Percentiles rank a stretch among this genome's conserved stretches.
phyloP scores from a whole-genome alignment of 2,888 invertebrate species.

The Morpho helenor region DNA sequence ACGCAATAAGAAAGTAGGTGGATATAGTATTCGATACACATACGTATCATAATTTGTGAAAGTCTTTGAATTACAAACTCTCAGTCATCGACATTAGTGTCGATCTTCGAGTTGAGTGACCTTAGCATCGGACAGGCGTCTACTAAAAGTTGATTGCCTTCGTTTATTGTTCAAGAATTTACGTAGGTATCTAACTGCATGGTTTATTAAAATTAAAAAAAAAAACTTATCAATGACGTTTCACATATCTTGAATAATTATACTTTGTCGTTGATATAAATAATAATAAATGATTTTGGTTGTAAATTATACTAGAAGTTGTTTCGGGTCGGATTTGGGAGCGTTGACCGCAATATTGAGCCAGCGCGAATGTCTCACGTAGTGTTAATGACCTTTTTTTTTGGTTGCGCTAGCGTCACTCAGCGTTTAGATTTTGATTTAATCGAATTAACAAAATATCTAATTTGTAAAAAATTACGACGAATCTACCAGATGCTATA shows the following conservation, averaged over 20 bases:
- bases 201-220: background rate
- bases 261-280: background rate
- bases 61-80: slow-evolving; percentile 38
- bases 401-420: slow-evolving; percentile 62
- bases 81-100: slow-evolving; percentile 40
- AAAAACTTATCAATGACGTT: background rate
- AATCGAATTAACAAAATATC: slow-evolving; percentile 11
- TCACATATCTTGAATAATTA: background rate
- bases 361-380: slow-evolving; percentile 76
- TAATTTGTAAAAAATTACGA: background rate
- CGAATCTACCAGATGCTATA: no score
- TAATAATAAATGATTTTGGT: slow-evolving; percentile 18
- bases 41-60: slow-evolving; percentile 31
- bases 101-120: slow-evolving; percentile 45
- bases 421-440: slow-evolving; percentile 19
- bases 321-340: slow-evolving; percentile 55
- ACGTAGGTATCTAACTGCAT: slow-evolving; percentile 7
- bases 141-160: slow-evolving; percentile 38
- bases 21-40: slow-evolving; percentile 9
- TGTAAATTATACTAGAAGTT: slow-evolving; percentile 27
- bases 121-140: slow-evolving; percentile 37
- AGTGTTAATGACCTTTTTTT: slow-evolving; percentile 76
- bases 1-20: slow-evolving; percentile 19
- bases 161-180: slow-evolving; percentile 34
- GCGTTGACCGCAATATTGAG: slow-evolving; percentile 75